Conservation (phyloP, 2,113 vertebrate genomes). For the Chaetorhynchus papuensis region DNA sequence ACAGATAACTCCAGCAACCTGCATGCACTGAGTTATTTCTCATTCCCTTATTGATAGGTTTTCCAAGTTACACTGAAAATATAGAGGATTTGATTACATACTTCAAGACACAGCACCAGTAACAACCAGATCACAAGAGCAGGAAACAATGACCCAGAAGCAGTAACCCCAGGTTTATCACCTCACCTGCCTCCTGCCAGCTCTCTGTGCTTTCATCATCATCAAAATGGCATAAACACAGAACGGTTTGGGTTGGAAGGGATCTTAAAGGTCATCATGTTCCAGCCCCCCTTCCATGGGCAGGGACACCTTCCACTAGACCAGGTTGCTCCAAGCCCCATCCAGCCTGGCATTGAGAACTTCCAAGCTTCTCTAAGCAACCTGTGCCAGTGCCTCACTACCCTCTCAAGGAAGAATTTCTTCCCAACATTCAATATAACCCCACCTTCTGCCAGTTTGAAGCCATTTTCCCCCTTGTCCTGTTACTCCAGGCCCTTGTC, state of each 20-base stretch:
- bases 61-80: neutral
- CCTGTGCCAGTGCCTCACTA: neutral
- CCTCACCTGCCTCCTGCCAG: neutral
- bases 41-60: neutral
- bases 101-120: neutral
- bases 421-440: neutral
- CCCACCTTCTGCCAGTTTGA: neutral
- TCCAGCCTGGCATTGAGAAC: neutral
- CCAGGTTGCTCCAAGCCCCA: neutral
- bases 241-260: neutral
- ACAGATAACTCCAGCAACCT: neutral
- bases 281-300: neutral
- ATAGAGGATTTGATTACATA: rapidly evolving
- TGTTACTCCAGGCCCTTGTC: neutral
- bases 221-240: neutral
- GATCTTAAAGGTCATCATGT: neutral
- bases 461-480: neutral
- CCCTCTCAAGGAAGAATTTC: neutral
- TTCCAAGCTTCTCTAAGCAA: neutral
- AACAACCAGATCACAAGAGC: neutral
- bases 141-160: neutral
- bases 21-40: neutral
- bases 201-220: neutral
- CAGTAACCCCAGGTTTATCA: neutral
- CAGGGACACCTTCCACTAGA: neutral